Base-by-base conservation (phyloP, 1,140 invertebrate genomes). In the Caenorhabditis elegans region DNA sequence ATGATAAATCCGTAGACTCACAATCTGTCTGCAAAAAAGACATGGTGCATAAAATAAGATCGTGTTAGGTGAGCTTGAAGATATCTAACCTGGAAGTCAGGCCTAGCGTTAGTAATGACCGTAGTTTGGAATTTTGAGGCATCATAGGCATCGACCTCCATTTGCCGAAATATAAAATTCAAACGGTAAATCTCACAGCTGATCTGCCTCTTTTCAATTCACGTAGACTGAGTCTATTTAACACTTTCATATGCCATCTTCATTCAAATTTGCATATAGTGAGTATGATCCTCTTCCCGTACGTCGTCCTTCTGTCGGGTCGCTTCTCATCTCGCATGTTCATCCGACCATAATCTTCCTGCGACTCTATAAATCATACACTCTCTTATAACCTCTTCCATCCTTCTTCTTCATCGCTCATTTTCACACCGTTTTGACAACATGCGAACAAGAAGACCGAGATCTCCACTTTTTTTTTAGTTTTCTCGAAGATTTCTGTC, bases 371-470 rank as follows among this genome's bases (percentile, higher is more conserved):
- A 31, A 43, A 70, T 70, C 60, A 39, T 8, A 43, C n/a, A 22
- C 34, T 70, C 11, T 70, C 11, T 39, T 34, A 2, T 11, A 34
- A 43, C 39, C 39, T 39, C 60, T 70, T 22, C 34, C 26, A 39
- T 43, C 60, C 60, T 31, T 31, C 53, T 10, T 39, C 60, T 70
- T 39, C 60, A 70, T 70, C 60, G 43, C 60, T 70, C 60, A 70
- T 34, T 70, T 70, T 70, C 60, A 70, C 60, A 70, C 60, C 60
- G 60, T 70, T 70, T 70, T 70, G 60, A 70, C 60, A 70, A 70
- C 60, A 70, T n/a, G 60, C 60, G 60, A 70, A 70, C 60, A 70
- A 70, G 53, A 60, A 60, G 60, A 70, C 31, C 31, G 60, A 70
- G 43, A 70, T 39, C 34, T 70, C n/a, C n/a, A n/a, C n/a, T n/a